A percentile compares a stretch with the other conserved stretches of the same genome.
phyloP scores from a whole-genome alignment of 2,113 vertebrate species.

The Motacilla alba region DNA sequence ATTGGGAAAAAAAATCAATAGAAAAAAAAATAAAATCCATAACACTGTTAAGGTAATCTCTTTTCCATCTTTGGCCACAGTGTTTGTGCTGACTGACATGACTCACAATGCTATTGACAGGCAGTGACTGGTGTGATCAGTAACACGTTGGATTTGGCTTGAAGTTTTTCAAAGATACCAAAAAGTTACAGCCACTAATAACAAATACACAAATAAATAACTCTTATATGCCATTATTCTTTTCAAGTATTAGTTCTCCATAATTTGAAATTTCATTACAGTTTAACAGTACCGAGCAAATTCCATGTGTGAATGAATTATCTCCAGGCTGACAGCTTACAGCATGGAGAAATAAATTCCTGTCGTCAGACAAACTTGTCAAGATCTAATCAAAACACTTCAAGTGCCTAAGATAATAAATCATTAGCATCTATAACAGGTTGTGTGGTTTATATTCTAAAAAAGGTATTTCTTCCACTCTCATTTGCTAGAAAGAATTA shows the following conservation, averaged over 20 bases:
- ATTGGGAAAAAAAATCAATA: background rate
- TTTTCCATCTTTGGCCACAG: background rate
- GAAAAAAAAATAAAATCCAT: background rate
- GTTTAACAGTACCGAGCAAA: background rate
- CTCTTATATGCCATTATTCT: background rate
- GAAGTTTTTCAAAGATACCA: background rate
- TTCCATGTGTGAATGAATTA: slow-evolving; percentile 49
- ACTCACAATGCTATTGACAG: background rate
- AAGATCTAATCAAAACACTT: slow-evolving; percentile 63
- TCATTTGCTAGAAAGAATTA: background rate
- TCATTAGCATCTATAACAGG: slow-evolving; percentile 56
- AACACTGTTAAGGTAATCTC: background rate
- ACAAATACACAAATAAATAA: background rate
- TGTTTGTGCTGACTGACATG: background rate
- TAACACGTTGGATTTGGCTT: rapidly evolving
- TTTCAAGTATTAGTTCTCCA: background rate
- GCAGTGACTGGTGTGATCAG: background rate
- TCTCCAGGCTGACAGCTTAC: slow-evolving; percentile 41
- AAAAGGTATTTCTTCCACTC: slow-evolving; percentile 28
- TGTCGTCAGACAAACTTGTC: slow-evolving; percentile 53
- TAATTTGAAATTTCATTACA: background rate
- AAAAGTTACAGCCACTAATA: background rate
- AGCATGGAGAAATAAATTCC: slow-evolving; percentile 37
- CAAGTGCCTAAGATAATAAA: slow-evolving; percentile 56
- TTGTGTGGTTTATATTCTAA: slow-evolving; percentile 18